Percentiles rank a stretch among this genome's conserved stretches.
phyloP scores from a whole-genome alignment of 1,140 invertebrate genomes.

The Scylla paramamosain region DNA sequence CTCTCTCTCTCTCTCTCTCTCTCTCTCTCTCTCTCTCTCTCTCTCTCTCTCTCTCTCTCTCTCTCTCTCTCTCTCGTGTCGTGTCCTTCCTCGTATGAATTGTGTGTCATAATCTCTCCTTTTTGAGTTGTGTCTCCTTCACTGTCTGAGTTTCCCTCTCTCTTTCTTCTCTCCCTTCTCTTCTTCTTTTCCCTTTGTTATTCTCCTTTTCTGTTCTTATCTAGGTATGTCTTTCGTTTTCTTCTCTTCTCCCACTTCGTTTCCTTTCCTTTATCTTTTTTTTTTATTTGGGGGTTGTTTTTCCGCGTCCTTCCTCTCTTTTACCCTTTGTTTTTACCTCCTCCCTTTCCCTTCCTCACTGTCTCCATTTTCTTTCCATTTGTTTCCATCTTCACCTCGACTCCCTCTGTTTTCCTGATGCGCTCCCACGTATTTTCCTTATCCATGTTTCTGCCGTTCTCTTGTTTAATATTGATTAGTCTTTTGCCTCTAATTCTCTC shows the following conservation, averaged over 20 bases:
- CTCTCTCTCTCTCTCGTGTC: too few species aligned
- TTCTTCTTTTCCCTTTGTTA: too few species aligned
- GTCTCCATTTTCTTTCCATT: neutral
- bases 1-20: constrained; percentile 1
- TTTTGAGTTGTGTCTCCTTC: too few species aligned
- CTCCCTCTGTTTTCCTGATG: neutral
- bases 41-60: too few species aligned
- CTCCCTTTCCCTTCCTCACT: neutral
- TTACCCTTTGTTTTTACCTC: neutral
- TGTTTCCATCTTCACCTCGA: too few species aligned
- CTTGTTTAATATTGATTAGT: too few species aligned
- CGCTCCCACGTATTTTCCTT: neutral
- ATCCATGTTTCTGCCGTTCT: too few species aligned
- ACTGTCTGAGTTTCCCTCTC: too few species aligned
- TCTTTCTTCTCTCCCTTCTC: too few species aligned
- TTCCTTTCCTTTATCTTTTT: neutral
- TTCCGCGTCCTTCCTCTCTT: neutral
- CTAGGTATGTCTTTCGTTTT: neutral
- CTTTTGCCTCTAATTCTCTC: too few species aligned
- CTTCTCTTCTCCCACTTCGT: neutral
- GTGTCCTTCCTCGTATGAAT: too few species aligned
- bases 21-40: neutral
- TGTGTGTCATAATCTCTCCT: too few species aligned
- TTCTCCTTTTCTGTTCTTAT: neutral
- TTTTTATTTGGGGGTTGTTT: neutral